A percentile compares a stretch with the other conserved stretches of the same genome.
Conservation (phyloP, 2,113 vertebrate genomes). For the Oncorhynchus tshawytscha region DNA sequence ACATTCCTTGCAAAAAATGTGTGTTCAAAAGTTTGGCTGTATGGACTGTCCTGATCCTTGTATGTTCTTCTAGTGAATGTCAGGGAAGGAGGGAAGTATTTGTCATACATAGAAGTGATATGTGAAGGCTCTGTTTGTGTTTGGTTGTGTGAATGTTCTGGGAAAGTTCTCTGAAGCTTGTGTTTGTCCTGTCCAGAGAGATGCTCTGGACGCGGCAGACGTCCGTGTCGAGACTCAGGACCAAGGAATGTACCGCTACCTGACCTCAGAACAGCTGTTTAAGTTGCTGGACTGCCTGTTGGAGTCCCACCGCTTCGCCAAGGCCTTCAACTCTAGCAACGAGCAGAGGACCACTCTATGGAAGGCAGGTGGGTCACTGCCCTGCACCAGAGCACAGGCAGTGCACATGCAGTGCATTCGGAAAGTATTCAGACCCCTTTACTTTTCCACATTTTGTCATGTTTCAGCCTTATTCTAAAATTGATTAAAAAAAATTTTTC, state of each 20-base stretch:
- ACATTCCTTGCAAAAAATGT: too few species aligned
- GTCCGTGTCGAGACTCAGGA: constrained; percentile 88
- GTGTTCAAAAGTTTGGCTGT: too few species aligned
- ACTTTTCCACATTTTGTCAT: constrained; percentile 52
- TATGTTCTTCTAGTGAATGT: too few species aligned
- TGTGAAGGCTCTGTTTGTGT: too few species aligned
- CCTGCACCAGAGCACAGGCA: neutral
- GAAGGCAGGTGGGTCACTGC: constrained; percentile 86
- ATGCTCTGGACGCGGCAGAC: constrained; percentile 79
- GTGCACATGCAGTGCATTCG: neutral
- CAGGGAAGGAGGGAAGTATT: too few species aligned
- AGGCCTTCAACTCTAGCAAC: constrained; percentile 97
- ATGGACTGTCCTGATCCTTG: too few species aligned
- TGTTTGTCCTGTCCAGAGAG: constrained; percentile 77
- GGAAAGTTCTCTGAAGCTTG: neutral
- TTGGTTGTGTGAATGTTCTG: too few species aligned
- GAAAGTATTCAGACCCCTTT: too few species aligned
- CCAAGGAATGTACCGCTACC: constrained; percentile 95
- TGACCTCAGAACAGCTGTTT: constrained; percentile 96
- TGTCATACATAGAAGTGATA: too few species aligned
- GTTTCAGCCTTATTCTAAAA: too few species aligned
- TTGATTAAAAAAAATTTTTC: too few species aligned
- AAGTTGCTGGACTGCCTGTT: constrained; percentile 95
- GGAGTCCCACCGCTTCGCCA: constrained; percentile 95
- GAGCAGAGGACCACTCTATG: constrained; percentile 96